Evolutionary conservation across 1,140 invertebrate genomes (phyloP), one percentile per base, ranked within the genome.

Genomic region (Camponotus pennsylvanicus): DNA sequence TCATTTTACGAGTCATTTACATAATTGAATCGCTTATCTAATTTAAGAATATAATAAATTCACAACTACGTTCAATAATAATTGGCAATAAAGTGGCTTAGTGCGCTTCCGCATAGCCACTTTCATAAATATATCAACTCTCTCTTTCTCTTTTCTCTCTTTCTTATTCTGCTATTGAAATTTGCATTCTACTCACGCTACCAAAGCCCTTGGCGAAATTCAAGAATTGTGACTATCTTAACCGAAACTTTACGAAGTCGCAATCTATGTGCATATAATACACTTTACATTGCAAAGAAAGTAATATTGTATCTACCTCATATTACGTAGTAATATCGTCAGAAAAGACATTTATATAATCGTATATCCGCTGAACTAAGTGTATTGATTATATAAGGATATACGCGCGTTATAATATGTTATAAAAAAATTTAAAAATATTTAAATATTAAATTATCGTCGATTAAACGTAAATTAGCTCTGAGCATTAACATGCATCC

Each of bases 11-110:
- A 59, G 15, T 70, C 67, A 73, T 82, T 82, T 82, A 40, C 66
- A 73, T 82, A 82, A 82, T 82, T 73, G 69, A 82, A 82, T 82
- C 52, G 67, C 69, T 73, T 73, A 34, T 18, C 52, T 82, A 73
- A 82, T 82, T 82, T 82, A 82, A 73, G 13, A n/a, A 45, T 73
- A 34, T 40, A 59, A 73, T 82, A 82, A 82, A 82, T 82, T 82
- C 55, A 52, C 49, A 71, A 40, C 40, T 15, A 7, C 79, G 40
- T 37, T 82, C n/a, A 61, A 73, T 82, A 82, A 82, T 82, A 82
- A 82, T 73, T 59, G 27, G 67, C 55, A 32, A 82, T 61, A 82
- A 73, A 73, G 55, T 59, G 37, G 27, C 52, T 45, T 45, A 71
- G 70, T 55, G 55, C 52, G 66, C 52, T 82, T 73, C 52, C 79